Evolutionary conservation across 1,140 invertebrate species (phyloP).

Genomic region (Leptopilina boulardi): DNA sequence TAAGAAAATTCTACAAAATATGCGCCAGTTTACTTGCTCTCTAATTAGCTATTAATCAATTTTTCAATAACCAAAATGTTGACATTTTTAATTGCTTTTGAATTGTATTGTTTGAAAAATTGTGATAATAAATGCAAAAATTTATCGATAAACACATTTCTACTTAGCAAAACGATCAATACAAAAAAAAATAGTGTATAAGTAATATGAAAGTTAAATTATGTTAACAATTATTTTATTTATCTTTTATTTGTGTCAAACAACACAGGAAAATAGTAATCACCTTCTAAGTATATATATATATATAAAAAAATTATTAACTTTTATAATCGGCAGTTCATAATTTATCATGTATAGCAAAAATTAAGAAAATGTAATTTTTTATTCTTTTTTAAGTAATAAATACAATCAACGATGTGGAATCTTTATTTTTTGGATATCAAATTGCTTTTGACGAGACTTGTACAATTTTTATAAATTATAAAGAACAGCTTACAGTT

Average conservation of each 20-base stretch:
- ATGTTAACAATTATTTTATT: background rate
- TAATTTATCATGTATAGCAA: too few species aligned
- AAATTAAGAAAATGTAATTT: too few species aligned
- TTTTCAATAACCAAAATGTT: background rate
- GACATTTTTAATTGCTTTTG: background rate
- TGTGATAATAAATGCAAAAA: background rate
- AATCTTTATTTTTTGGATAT: conserved; percentile 53
- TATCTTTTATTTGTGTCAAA: background rate
- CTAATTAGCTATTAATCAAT: background rate
- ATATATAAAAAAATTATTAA: background rate
- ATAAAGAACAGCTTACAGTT: conserved; percentile 49
- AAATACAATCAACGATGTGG: conserved; percentile 44
- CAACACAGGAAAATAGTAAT: background rate
- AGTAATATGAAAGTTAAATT: background rate
- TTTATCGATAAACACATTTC: background rate
- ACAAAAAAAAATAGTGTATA: background rate
- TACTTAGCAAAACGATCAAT: background rate
- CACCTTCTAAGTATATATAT: background rate
- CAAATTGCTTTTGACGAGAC: conserved; percentile 54
- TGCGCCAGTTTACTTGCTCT: background rate
- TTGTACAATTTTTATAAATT: conserved; percentile 48
- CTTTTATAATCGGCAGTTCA: background rate
- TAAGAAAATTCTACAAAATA: background rate
- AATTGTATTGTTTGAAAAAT: background rate
- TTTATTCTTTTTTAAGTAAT: background rate